Evolutionary conservation across 2,888 invertebrate species (phyloP).

Genomic region (Opisthograptis luteolata): DNA sequence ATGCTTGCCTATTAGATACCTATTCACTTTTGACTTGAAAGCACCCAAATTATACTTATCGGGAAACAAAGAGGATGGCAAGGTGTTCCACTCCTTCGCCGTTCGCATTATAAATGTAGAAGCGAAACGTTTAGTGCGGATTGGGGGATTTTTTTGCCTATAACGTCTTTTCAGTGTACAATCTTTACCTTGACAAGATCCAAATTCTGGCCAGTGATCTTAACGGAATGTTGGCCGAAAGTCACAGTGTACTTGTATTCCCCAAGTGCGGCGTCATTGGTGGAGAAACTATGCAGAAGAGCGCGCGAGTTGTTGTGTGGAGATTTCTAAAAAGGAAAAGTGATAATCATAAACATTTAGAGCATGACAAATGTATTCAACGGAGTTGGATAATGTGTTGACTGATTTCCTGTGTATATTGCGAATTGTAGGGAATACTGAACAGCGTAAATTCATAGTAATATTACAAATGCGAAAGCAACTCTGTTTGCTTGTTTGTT

Average conservation of each 20-base stretch:
- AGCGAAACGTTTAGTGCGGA: too few relatives aligned
- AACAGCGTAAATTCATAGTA: too few relatives aligned
- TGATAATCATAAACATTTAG: constrained; percentile 11
- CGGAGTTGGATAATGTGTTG: constrained; percentile 1
- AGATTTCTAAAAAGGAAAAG: constrained; percentile 67
- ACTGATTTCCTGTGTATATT: neutral
- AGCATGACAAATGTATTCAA: constrained; percentile 21
- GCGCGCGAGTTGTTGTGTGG: constrained; percentile 84
- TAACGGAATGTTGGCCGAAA: constrained; percentile 92
- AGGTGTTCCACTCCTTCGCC: too few relatives aligned
- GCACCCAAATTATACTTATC: too few relatives aligned
- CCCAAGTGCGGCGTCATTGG: constrained; percentile 92
- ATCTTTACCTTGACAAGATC: constrained; percentile 91
- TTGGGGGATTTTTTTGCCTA: too few relatives aligned
- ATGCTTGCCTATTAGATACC: too few relatives aligned
- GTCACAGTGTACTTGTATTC: constrained; percentile 96
- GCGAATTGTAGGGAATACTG: neutral
- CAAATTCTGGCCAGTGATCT: constrained; percentile 93
- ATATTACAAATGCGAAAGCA: too few relatives aligned
- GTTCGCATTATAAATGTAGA: too few relatives aligned
- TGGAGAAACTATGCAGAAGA: constrained; percentile 91
- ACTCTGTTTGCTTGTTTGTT: too few relatives aligned
- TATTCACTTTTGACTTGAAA: too few relatives aligned
- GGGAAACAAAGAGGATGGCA: too few relatives aligned
- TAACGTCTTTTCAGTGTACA: neutral